Base-by-base conservation (phyloP, 2,113 vertebrate species). In the Trochalopteron elliotii region DNA sequence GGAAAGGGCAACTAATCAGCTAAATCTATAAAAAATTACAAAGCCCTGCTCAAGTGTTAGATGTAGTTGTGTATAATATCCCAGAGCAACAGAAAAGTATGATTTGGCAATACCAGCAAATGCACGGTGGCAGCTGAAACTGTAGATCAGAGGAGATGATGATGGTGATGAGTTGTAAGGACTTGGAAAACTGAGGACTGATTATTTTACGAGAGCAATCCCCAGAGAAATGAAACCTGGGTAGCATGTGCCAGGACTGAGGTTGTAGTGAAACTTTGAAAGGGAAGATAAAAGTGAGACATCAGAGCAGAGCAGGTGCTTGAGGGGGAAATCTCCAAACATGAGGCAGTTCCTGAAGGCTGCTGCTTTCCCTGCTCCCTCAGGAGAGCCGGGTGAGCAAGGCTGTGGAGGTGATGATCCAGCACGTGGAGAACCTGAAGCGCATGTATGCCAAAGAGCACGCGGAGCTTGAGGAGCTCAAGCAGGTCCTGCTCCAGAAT, bases 361-460 rank as follows among this genome's bases (percentile, higher is more conserved):
- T 9, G 4, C 24, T 68, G 19, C 21, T 50, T 24, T 42, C 18
- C 39, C 12, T 6, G 1, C 23, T 53, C 23, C 44, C 30, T 63
- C 94, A 99, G 99, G 99, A 99, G 96, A 99, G 97, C 76, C 98
- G 99, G 18, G 99, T 99, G 64, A 99, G 99, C 78, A 99, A 99
- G 94, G 99, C 99, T 0, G 99, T 99, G 87, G 99, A 99, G 94
- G 98, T 99, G 69, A 99, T 99, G 99, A 99, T 99, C 94, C 99
- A 99, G 87, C 99, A 99, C 0, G 99, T 99, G 65, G 99, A 99
- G 96, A 99, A 99, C 97, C 93, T 99, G 97, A 99, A 98, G 96
- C 98, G 99, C 67, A 98, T 98, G 98, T 99, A 99, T 4, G 98
- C 99, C 7, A 99, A 99, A 65, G 99, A 99, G 37, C 99, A 99